Evolutionary conservation across 53 echinoderm and acorn worm genomes (phyloP).

Genomic region (Paracentrotus lividus): DNA sequence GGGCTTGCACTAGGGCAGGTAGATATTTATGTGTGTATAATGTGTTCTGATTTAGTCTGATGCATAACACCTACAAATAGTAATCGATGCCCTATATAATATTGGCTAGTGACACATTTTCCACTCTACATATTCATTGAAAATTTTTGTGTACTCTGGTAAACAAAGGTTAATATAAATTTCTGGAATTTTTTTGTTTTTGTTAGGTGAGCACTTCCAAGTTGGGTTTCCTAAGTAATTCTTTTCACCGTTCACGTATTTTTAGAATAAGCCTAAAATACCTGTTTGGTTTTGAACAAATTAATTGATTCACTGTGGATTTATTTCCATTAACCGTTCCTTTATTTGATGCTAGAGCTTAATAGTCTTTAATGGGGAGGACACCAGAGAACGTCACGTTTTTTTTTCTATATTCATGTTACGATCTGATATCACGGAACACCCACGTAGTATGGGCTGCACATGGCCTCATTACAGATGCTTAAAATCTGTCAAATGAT

Average conservation of each 20-base stretch:
- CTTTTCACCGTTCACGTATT: too few species aligned
- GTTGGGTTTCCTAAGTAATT: too few species aligned
- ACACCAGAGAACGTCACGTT: background rate
- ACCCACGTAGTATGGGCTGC: conserved; percentile 5
- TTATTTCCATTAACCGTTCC: background rate
- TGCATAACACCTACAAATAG: background rate
- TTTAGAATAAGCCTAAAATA: too few species aligned
- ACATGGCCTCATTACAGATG: conserved; percentile 50
- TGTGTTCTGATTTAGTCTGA: background rate
- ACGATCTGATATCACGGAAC: background rate
- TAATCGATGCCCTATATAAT: background rate
- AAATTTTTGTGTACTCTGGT: too few species aligned
- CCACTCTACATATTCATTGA: too few species aligned
- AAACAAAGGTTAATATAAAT: too few species aligned
- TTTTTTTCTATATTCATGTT: background rate
- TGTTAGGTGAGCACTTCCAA: too few species aligned
- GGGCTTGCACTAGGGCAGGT: background rate
- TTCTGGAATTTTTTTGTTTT: too few species aligned
- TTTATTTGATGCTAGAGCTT: too few species aligned
- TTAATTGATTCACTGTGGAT: too few species aligned
- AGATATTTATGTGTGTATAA: background rate
- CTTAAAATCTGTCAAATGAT: conserved; percentile 15
- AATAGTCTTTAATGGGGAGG: background rate
- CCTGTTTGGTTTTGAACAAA: too few species aligned
- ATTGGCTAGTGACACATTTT: background rate